These are phyloP conservation scores for Salminus brasiliensis DNA, from an alignment of 2,113 vertebrate genomes.

Conservation along the genomic window DNA sequence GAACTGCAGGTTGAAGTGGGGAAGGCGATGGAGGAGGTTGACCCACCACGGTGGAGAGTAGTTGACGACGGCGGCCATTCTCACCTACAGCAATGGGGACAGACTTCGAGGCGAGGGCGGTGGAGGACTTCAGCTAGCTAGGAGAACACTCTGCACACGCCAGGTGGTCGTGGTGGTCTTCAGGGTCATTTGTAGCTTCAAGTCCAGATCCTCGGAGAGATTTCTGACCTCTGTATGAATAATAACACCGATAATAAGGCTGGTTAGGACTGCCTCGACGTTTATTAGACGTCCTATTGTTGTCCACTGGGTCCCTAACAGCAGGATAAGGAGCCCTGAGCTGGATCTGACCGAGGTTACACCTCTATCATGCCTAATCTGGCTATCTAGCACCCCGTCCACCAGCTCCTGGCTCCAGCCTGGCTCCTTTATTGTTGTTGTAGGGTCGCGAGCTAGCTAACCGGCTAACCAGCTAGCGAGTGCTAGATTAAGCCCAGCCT, in stretches of 20 bases:
- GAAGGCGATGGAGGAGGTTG: conserved; percentile 89
- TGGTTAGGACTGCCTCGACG: no score
- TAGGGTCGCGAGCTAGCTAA: not conserved
- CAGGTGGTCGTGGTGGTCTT: no score
- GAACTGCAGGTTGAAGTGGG: conserved; percentile 88
- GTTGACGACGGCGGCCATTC: conserved; percentile 88
- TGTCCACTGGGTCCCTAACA: not conserved
- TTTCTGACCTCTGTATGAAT: no score
- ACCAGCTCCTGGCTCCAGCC: not conserved
- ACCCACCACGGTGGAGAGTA: conserved; percentile 97
- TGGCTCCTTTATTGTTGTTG: not conserved
- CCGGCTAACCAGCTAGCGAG: conserved; percentile 11
- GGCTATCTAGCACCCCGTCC: not conserved
- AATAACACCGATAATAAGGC: no score
- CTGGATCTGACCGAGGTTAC: no score
- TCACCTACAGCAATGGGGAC: conserved; percentile 14
- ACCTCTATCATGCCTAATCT: no score
- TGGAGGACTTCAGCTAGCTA: not conserved
- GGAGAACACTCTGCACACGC: conserved; percentile 3
- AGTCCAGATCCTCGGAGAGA: no score
- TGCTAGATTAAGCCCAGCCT: not conserved
- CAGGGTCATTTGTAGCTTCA: no score
- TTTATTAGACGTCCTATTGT: no score
- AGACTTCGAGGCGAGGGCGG: not conserved
- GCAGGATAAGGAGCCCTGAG: no score